Evolutionary conservation across 2,888 invertebrate species (phyloP).

Genomic region (Ophioninae sp.): DNA sequence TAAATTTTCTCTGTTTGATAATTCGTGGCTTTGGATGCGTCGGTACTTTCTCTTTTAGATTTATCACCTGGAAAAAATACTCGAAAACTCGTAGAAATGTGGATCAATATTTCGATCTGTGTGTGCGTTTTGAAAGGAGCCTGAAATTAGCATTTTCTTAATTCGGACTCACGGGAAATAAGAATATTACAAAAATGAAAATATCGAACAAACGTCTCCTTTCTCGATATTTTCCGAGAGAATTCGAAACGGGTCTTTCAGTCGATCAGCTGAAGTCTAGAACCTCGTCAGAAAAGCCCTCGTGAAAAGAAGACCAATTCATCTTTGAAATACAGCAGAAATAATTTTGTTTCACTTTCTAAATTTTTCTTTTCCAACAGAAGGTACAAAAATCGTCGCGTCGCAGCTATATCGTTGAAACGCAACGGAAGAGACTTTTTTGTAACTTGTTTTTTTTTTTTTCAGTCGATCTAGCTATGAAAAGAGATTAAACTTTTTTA

Average conservation of each 20-base stretch:
- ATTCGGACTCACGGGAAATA: background rate
- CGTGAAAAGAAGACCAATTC: background rate
- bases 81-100: background rate
- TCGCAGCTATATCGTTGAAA: background rate
- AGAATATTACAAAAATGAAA: background rate
- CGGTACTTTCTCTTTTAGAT: background rate
- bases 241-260: background rate
- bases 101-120: background rate
- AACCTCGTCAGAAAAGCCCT: background rate
- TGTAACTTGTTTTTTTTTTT: too few species aligned
- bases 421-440: background rate
- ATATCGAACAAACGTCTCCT: background rate
- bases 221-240: background rate
- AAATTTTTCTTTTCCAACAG: background rate
- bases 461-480: too few species aligned
- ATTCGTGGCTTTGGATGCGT: background rate
- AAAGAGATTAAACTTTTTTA: too few species aligned
- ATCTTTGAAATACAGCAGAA: background rate
- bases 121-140: background rate
- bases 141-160: background rate
- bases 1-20: background rate
- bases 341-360: background rate
- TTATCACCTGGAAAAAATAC: background rate
- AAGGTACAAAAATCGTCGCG: background rate
- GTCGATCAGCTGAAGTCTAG: background rate